phyloP scores from a whole-genome alignment of 2,888 invertebrate genomes.

The Palloptera scutellata region DNA sequence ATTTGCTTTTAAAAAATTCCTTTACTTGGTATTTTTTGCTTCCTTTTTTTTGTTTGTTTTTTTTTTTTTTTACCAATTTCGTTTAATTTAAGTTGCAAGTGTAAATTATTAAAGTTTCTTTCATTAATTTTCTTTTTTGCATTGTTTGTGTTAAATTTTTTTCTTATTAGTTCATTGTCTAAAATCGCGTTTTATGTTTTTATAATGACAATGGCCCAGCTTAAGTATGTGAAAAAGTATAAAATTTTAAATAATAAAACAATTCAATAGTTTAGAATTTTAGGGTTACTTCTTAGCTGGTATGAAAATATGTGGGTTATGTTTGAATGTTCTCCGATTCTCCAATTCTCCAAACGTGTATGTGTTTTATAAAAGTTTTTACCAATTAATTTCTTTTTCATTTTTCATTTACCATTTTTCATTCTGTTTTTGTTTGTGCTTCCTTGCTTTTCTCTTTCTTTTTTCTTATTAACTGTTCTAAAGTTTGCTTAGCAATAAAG shows the following conservation, averaged over 20 bases:
- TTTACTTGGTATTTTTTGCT: constrained; percentile 9
- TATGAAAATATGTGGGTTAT: no score
- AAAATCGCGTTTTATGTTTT: constrained; percentile 26
- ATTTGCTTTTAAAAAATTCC: constrained; percentile 27
- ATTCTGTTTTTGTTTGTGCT: no score
- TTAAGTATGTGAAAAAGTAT: constrained; percentile 26
- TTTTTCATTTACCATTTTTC: no score
- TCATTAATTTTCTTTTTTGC: not conserved
- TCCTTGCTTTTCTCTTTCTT: no score
- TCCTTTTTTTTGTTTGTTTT: constrained; percentile 25
- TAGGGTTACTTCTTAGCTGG: no score
- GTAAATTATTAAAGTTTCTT: not conserved
- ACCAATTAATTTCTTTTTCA: no score
- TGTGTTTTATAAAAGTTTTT: no score
- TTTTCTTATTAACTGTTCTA: no score
- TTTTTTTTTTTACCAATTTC: constrained; percentile 32
- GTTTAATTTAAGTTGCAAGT: constrained; percentile 39
- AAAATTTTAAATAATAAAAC: no score
- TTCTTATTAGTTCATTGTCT: constrained; percentile 27
- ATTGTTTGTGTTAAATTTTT: not conserved
- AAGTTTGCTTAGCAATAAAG: not conserved
- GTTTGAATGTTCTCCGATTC: no score
- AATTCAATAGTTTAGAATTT: constrained; percentile 47
- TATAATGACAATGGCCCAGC: not conserved
- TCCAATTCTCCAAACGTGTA: no score